Conservation (phyloP, 2,797 vertebrate species). For the Anomalospiza imberbis region DNA sequence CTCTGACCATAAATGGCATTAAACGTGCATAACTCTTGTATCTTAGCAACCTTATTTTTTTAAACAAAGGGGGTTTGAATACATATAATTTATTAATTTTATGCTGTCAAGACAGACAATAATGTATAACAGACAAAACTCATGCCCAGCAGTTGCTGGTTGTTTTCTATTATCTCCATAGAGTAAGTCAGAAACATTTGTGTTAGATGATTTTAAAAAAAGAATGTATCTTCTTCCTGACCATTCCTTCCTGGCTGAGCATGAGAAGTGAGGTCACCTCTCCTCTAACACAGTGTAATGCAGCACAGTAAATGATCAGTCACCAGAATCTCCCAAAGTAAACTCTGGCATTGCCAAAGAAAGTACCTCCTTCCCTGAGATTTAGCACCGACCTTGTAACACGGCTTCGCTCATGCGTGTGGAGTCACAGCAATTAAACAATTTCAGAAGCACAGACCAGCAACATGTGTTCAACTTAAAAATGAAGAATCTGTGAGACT, state of each 20-base stretch:
- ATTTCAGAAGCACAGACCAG: not conserved
- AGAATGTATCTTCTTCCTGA: not conserved
- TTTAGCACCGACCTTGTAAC: not conserved
- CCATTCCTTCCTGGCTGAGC: not conserved
- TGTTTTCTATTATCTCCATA: slow-evolving; percentile 38
- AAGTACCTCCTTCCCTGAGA: not conserved
- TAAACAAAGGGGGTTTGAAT: not conserved
- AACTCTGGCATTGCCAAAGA: not conserved
- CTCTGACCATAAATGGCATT: not conserved
- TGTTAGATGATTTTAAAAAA: not conserved
- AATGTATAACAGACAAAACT: slow-evolving; percentile 10
- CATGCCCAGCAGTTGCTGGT: not conserved
- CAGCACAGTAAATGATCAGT: not conserved
- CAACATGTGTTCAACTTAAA: not conserved
- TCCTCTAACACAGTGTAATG: not conserved
- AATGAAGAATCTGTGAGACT: not conserved
- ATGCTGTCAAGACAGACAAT: slow-evolving; percentile 15
- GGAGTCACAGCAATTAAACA: not conserved
- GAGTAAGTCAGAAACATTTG: slow-evolving; percentile 35
- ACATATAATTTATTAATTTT: slow-evolving; percentile 11
- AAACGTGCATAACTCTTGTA: not conserved
- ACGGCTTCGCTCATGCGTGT: not conserved
- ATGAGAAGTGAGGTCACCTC: not conserved
- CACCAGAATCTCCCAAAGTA: not conserved
- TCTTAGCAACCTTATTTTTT: slow-evolving; percentile 47